Evolutionary conservation across 1,140 invertebrate species (phyloP), one percentile per base, ranked within the genome.

Genomic region (Atopsyche davidsoni): DNA sequence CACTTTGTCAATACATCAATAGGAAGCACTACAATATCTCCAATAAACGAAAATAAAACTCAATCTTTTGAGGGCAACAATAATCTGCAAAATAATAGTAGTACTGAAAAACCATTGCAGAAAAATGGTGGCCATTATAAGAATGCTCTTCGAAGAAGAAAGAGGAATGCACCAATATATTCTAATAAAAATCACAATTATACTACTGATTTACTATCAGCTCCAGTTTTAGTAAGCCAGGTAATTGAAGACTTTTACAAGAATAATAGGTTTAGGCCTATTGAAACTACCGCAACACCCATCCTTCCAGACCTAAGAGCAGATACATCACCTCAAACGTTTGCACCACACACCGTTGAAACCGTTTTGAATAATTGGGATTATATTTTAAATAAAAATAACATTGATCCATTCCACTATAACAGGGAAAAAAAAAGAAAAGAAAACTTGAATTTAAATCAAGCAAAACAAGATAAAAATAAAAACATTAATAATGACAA

Each of bases 81-180:
- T 28, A 28, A 9, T 28, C 25, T 28, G 7, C 25, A 28, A 28
- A 28, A 9, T 28, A 28, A 28, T 28, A n/a, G 13, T 9, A 28
- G 7, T 28, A n/a, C 13, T 28, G 25, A 28, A 44, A 25, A 51
- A 24, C 32, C 34, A 9, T 2, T 40, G 16, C 4, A 47, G 35
- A 57, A 57, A 36, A 48, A 46, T 24, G 41, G 31, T 11, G 55
- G 51, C 28, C 55, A 57, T 50, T 50, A 46, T 21, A 57, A 57
- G 45, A 57, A 53, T 28, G 35, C 51, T 13, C 35, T 57, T 18
- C 41, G 51, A 19, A 46, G 47, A 42, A 43, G 43, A 25, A 32
- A 46, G 3, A 47, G 32, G 19, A 22, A 16, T 28, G 7, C 31
- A n/a, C 9, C 21, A 11, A 34, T 25, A 14, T 28, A 18, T 36